phyloP scores from a whole-genome alignment of 2,888 invertebrate species.

The Mimas tiliae region DNA sequence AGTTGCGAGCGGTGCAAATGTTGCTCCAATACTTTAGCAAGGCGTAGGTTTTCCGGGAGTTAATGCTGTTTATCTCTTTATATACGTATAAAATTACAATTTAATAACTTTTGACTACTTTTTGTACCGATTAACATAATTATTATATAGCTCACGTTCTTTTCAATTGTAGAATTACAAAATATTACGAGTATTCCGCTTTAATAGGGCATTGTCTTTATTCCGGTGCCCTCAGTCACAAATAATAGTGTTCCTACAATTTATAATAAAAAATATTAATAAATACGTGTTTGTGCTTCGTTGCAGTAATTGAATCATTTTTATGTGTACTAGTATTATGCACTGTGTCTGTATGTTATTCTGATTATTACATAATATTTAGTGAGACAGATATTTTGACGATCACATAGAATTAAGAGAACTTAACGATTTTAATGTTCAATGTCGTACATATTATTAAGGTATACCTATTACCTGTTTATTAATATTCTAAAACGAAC shows the following conservation, averaged over 20 bases:
- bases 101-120: slow-evolving; percentile 23
- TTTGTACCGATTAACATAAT: slow-evolving; percentile 21
- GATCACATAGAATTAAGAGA: slow-evolving; percentile 15
- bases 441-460: slow-evolving; percentile 18
- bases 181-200: slow-evolving; percentile 21
- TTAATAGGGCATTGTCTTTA: slow-evolving; percentile 22
- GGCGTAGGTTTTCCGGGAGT: not conserved
- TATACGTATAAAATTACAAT: slow-evolving; percentile 9
- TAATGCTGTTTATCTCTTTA: slow-evolving; percentile 19
- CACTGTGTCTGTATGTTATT: slow-evolving; percentile 5
- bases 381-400: slow-evolving; percentile 2
- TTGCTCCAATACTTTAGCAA: slow-evolving; percentile 16
- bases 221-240: slow-evolving; percentile 23
- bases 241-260: slow-evolving; percentile 23
- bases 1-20: slow-evolving; percentile 9
- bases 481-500: slow-evolving; percentile 13
- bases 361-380: not conserved
- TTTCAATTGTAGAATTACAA: slow-evolving; percentile 15
- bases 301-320: slow-evolving; percentile 6
- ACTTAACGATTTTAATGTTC: slow-evolving; percentile 23
- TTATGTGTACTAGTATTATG: slow-evolving; percentile 23
- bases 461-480: slow-evolving; percentile 21
- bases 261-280: slow-evolving; percentile 11
- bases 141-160: slow-evolving; percentile 10
- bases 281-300: slow-evolving; percentile 21